These are phyloP conservation scores for Cepphus grylle DNA, from an alignment of 2,113 vertebrate species.

Conservation along the genomic window DNA sequence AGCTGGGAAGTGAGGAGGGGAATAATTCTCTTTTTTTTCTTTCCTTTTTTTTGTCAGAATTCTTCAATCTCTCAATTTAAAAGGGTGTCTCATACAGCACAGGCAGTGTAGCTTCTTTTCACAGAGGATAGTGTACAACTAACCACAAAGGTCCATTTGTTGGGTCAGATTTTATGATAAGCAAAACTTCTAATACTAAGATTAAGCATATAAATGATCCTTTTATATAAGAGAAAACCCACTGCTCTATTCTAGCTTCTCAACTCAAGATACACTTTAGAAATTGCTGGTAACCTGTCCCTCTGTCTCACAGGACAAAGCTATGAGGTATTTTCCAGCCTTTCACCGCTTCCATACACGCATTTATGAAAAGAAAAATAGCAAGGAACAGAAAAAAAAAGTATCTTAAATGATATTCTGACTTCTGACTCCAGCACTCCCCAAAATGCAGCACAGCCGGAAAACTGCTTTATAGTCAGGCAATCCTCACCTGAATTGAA, in stretches of 20 bases:
- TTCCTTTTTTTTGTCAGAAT: neutral
- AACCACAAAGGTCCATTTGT: neutral
- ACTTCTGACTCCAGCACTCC: neutral
- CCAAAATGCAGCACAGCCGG: neutral
- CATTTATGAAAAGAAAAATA: neutral
- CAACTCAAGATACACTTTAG: neutral
- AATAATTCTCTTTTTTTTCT: neutral
- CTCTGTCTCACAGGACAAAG: neutral
- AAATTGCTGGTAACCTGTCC: neutral
- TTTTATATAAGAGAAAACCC: neutral
- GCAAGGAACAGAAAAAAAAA: neutral
- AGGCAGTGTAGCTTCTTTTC: neutral
- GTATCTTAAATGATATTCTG: neutral
- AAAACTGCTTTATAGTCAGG: neutral
- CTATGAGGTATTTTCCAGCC: neutral
- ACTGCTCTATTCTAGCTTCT: neutral
- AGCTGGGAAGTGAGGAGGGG: neutral
- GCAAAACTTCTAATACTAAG: neutral
- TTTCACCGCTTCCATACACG: neutral
- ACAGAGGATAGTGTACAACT: neutral
- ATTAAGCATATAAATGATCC: neutral
- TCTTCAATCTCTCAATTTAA: neutral
- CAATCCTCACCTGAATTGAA: neutral
- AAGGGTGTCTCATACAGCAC: neutral
- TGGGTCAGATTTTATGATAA: neutral